phyloP scores from a whole-genome alignment of 2,113 vertebrate genomes.

The Mola mola region DNA sequence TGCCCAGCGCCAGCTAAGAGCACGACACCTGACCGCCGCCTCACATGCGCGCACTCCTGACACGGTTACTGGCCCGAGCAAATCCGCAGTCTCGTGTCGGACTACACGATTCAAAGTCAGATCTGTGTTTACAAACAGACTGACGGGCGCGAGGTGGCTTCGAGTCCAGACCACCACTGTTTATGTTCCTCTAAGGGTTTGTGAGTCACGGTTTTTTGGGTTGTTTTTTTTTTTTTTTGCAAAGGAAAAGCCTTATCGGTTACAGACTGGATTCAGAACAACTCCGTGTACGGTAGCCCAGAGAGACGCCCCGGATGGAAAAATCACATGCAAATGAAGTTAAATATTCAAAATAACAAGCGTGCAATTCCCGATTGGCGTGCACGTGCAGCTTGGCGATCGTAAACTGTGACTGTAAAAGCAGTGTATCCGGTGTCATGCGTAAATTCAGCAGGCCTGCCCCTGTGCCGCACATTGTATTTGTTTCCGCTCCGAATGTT shows the following conservation, averaged over 20 bases:
- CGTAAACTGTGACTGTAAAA: too few species aligned
- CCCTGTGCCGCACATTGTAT: conserved; percentile 48
- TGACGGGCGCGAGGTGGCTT: conserved; percentile 31
- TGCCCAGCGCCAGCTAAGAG: conserved; percentile 72
- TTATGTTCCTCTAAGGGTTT: conserved; percentile 23
- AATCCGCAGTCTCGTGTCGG: conserved; percentile 77
- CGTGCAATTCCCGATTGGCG: neutral
- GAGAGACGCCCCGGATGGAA: neutral
- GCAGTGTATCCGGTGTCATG: too few species aligned
- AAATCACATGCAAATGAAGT: neutral
- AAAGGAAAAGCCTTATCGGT: conserved; percentile 15
- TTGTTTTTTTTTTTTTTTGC: conserved; percentile 41
- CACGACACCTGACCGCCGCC: conserved; percentile 82
- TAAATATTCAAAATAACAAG: neutral
- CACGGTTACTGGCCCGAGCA: conserved; percentile 70
- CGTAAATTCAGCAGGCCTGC: too few species aligned
- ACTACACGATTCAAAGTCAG: conserved; percentile 47
- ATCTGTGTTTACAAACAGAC: conserved; percentile 62
- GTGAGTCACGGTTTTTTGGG: conserved; percentile 51
- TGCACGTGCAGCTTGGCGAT: too few species aligned
- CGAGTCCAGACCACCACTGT: conserved; percentile 8
- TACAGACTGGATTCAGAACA: too few species aligned
- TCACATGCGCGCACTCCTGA: conserved; percentile 84
- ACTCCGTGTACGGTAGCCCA: conserved; percentile 3
- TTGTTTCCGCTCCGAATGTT: conserved; percentile 64